Evolutionary conservation across 2,113 vertebrate species (phyloP), one percentile per base, ranked within the genome.

Genomic region (Pterocles gutturalis): DNA sequence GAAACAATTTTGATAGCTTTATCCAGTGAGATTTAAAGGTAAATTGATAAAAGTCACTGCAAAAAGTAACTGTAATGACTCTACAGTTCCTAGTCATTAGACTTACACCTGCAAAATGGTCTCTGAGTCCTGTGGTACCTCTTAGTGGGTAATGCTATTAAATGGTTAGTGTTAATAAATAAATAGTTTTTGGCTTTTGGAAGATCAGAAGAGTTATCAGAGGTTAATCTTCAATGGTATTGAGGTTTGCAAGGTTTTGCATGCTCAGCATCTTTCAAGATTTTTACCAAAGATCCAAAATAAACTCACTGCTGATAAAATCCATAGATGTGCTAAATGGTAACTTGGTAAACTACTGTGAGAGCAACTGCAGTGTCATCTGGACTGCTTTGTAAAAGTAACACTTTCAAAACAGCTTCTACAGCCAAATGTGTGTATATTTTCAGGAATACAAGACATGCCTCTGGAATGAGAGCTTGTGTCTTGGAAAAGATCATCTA

Each of bases 151-250:
- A 20, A 21, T 43, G 55, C 46, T 55, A 1, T 61, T 53, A 10
- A 69, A 38, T 0, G 0, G 7, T 33, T 60, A 38, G 14, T 49
- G 9, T 22, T 70, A 83, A 14, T 9, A 7, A 25, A 33, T 34
- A 31, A 58, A n/a, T 9, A 38, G 14, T 6, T 71, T 49, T 26
- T 73, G 10, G 31, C 22, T 89, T 89, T 11, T 43, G 61, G 69
- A 87, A 75, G 29, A 48, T 18, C 4, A 29, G 66, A n/a, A 66
- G 18, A 31, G 5, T 21, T 38, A 55, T 70, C 51, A 55, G 57
- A 67, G 25, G 10, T 43, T 62, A 38, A 6, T 54, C 10, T 49
- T 77, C 5, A 1, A 1, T 31, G 16, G 11, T 7, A 9, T 1
- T 12, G 58, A 16, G 29, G 7, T 54, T 43, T 83, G 20, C 36